Conservation (phyloP, 1,140 invertebrate genomes). For the Drosophila funebris region DNA sequence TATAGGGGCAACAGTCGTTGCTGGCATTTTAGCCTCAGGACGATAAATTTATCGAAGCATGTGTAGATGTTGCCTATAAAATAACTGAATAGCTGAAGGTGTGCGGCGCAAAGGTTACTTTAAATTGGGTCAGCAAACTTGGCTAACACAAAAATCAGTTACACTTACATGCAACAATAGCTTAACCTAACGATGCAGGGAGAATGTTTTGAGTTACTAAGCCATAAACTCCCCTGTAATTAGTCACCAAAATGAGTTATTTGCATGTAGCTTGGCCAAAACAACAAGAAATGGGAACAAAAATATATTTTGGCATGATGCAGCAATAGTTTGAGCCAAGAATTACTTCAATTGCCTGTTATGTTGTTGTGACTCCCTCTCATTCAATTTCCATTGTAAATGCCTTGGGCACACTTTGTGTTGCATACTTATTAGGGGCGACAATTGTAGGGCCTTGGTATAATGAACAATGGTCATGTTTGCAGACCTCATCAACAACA, state of each 20-base stretch:
- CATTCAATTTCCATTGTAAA: slow-evolving; percentile 69
- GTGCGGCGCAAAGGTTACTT: background rate
- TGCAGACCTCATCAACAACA: slow-evolving; percentile 50
- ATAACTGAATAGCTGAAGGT: background rate
- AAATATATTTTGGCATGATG: background rate
- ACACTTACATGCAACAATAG: background rate
- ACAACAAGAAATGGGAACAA: background rate
- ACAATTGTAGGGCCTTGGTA: background rate
- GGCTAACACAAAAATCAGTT: background rate
- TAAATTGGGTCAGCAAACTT: background rate
- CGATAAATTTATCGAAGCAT: slow-evolving; percentile 33
- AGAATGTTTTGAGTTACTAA: background rate
- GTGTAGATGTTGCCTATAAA: background rate
- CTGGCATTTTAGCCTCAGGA: slow-evolving; percentile 7
- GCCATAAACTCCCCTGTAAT: background rate
- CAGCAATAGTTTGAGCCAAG: slow-evolving; percentile 1
- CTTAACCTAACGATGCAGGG: no score
- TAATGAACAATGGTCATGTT: background rate
- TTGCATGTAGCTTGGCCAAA: slow-evolving; percentile 34
- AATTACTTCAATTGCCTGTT: slow-evolving; percentile 11
- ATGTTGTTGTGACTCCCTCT: slow-evolving; percentile 37
- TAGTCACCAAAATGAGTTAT: slow-evolving; percentile 21
- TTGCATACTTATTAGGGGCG: slow-evolving; percentile 48
- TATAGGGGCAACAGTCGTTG: slow-evolving; percentile 42
- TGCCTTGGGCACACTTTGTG: slow-evolving; percentile 37